Conservation (phyloP, 2,888 invertebrate genomes). For the Cheilosia scutellata region DNA sequence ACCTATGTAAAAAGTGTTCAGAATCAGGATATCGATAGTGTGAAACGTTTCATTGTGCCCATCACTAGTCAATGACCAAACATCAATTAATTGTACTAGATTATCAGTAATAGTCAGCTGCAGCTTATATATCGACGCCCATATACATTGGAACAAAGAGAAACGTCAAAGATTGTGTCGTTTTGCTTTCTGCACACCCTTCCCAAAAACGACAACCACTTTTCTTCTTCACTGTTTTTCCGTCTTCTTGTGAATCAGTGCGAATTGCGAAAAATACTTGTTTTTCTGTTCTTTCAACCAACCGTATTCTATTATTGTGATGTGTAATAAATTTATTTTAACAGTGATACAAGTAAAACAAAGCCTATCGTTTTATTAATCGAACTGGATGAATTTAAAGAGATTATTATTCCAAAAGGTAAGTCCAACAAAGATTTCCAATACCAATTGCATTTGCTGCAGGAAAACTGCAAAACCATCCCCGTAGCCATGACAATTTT, state of each 20-base stretch:
- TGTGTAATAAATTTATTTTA: constrained; percentile 43
- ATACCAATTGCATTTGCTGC: constrained; percentile 4
- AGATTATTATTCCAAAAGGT: constrained; percentile 22
- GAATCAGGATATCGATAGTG: too few relatives aligned
- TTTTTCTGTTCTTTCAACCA: constrained; percentile 37
- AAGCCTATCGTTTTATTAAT: constrained; percentile 3
- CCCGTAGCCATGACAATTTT: constrained; percentile 56
- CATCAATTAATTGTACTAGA: constrained; percentile 53
- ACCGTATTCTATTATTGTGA: constrained; percentile 18
- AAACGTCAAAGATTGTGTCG: constrained; percentile 63
- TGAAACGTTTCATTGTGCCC: not conserved
- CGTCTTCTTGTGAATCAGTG: constrained; percentile 72
- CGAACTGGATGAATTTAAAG: not conserved
- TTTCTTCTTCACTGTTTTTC: constrained; percentile 60
- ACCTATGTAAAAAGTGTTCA: too few relatives aligned
- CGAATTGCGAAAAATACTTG: constrained; percentile 43
- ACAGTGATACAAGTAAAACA: constrained; percentile 9
- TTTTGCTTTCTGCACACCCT: constrained; percentile 60
- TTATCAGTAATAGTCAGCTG: constrained; percentile 14
- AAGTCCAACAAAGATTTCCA: constrained; percentile 50
- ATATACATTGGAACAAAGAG: constrained; percentile 51
- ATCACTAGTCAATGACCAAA: not conserved
- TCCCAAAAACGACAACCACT: constrained; percentile 65
- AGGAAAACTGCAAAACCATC: constrained; percentile 36
- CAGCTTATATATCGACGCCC: constrained; percentile 58